Evolutionary conservation across 2,113 vertebrate genomes (phyloP).

Genomic region (Hepsetus odoe): DNA sequence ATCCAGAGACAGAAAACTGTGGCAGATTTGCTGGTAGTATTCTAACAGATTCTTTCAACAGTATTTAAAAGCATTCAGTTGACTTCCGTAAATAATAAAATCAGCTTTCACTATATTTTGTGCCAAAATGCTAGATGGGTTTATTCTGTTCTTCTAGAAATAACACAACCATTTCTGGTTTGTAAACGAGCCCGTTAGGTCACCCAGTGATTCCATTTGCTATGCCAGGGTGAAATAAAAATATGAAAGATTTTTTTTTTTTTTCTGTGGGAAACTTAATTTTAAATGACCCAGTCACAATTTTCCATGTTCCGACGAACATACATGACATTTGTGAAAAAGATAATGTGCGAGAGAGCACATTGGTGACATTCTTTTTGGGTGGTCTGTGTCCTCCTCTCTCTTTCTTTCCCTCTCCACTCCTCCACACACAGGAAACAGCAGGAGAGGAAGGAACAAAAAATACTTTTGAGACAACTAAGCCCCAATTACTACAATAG

Average conservation of each 20-base stretch:
- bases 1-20: constrained; percentile 9
- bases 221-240: neutral
- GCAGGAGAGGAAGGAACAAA: constrained; percentile 45
- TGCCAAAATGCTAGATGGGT: neutral
- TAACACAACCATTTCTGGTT: constrained; percentile 4
- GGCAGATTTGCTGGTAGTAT: neutral
- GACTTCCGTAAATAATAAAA: too few relatives aligned
- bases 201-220: neutral
- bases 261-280: constrained; percentile 41
- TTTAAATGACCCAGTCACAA: constrained; percentile 22
- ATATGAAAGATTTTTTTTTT: neutral
- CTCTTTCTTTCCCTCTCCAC: constrained; percentile 22
- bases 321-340: constrained; percentile 3
- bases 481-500: constrained; percentile 46
- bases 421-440: constrained; percentile 55
- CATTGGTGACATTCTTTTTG: constrained; percentile 47
- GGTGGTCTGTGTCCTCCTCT: constrained; percentile 52
- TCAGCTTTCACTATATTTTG: neutral
- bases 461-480: constrained; percentile 41
- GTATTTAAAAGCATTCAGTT: too few relatives aligned
- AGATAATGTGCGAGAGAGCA: constrained; percentile 5
- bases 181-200: neutral
- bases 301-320: constrained; percentile 11
- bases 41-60: constrained; percentile 2
- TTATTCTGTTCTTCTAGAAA: constrained; percentile 3